Percentiles rank a stretch among this genome's conserved stretches.
phyloP scores from a whole-genome alignment of 2,888 invertebrate genomes.

The Parochlus steinenii region DNA sequence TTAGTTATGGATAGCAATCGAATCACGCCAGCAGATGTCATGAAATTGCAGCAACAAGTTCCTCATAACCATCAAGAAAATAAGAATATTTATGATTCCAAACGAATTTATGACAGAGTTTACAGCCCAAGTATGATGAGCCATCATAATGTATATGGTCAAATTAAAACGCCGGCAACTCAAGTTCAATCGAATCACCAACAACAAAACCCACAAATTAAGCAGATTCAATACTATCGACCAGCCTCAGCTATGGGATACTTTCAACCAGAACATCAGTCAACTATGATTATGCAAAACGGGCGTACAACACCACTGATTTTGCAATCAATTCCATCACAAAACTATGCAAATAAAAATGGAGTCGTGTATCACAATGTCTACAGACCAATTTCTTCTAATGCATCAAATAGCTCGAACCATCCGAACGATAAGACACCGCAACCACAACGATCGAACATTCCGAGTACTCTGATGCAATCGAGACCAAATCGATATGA shows the following conservation, averaged over 20 bases:
- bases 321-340: conserved; percentile 19
- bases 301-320: conserved; percentile 26
- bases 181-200: too few species aligned
- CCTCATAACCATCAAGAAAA: neutral
- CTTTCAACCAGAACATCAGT: neutral
- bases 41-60: conserved; percentile 17
- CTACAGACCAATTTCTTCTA: conserved; percentile 7
- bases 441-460: neutral
- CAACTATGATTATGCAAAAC: conserved; percentile 12
- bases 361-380: conserved; percentile 4
- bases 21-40: conserved; percentile 22
- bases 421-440: neutral
- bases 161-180: conserved; percentile 1
- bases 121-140: neutral
- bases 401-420: neutral
- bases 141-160: conserved; percentile 1
- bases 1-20: conserved; percentile 25
- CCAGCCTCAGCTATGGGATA: conserved; percentile 4
- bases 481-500: too few species aligned
- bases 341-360: neutral
- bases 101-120: conserved; percentile 9
- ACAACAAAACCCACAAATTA: too few species aligned
- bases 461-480: neutral
- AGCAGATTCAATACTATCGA: too few species aligned
- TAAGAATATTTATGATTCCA: neutral